A percentile compares a stretch with the other conserved stretches of the same genome.
These are phyloP conservation scores for Neoitamus cyanurus DNA, from an alignment of 2,888 invertebrate species.

Conservation along the genomic window DNA sequence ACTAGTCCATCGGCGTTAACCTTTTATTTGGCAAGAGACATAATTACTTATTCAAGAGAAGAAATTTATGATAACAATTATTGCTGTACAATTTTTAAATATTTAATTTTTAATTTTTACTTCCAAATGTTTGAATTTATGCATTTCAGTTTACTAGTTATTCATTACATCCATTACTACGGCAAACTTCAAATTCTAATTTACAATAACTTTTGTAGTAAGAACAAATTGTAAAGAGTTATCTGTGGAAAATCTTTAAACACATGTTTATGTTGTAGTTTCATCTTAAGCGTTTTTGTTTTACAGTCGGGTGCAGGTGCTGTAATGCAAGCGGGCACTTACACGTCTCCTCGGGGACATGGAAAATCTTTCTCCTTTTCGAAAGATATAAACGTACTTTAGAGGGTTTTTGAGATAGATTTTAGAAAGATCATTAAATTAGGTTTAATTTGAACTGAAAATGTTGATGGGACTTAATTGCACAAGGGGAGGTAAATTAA, in stretches of 20 bases:
- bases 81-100: too few relatives aligned
- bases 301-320: background rate
- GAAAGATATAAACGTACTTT: background rate
- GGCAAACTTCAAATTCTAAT: background rate
- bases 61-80: too few relatives aligned
- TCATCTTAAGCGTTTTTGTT: background rate
- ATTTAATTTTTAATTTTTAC: too few relatives aligned
- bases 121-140: background rate
- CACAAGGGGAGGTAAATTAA: background rate
- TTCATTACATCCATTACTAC: background rate
- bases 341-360: background rate
- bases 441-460: slow-evolving; percentile 29
- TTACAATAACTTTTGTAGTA: background rate
- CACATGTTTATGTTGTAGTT: background rate
- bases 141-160: background rate
- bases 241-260: background rate
- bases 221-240: background rate
- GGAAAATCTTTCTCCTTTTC: background rate
- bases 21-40: too few relatives aligned
- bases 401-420: slow-evolving; percentile 4
- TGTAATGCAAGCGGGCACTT: background rate
- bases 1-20: too few relatives aligned
- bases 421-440: slow-evolving; percentile 18
- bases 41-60: too few relatives aligned
- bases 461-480: slow-evolving; percentile 9